These are phyloP conservation scores for Stenichneumon culpator DNA, from an alignment of 2,888 invertebrate species.

Conservation along the genomic window DNA sequence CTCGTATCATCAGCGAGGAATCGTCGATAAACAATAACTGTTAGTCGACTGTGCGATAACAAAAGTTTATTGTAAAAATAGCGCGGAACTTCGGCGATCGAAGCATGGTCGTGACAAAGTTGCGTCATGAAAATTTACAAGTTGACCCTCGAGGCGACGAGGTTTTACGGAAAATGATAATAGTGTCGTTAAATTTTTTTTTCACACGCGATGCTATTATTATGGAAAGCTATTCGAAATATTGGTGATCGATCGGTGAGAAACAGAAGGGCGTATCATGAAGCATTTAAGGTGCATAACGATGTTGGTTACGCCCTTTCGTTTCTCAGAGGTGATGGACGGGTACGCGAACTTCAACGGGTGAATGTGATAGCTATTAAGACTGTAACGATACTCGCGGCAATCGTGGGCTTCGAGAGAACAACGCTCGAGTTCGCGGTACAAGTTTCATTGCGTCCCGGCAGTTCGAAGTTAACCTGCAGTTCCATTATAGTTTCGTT, in stretches of 20 bases:
- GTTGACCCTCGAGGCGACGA: neutral
- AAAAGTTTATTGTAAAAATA: neutral
- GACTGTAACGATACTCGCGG: neutral
- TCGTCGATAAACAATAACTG: neutral
- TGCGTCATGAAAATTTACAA: neutral
- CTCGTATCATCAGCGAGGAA: neutral
- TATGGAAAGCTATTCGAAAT: neutral
- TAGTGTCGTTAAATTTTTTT: neutral
- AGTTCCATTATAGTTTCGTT: slow-evolving; percentile 47
- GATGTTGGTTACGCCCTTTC: neutral
- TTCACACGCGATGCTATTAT: neutral
- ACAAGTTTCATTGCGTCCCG: slow-evolving; percentile 40
- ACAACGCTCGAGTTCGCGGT: slow-evolving; percentile 17
- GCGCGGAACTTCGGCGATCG: neutral
- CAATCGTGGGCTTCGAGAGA: slow-evolving; percentile 3
- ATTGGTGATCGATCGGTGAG: neutral
- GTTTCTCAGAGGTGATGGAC: neutral
- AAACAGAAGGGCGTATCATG: neutral
- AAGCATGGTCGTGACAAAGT: neutral
- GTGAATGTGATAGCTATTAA: neutral
- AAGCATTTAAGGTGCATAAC: neutral
- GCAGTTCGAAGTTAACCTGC: slow-evolving; percentile 35
- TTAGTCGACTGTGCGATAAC: neutral
- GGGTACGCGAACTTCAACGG: neutral
- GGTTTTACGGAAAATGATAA: neutral